Conservation (phyloP, 2,888 invertebrate genomes). For the Omphaloscelis lunosa region DNA sequence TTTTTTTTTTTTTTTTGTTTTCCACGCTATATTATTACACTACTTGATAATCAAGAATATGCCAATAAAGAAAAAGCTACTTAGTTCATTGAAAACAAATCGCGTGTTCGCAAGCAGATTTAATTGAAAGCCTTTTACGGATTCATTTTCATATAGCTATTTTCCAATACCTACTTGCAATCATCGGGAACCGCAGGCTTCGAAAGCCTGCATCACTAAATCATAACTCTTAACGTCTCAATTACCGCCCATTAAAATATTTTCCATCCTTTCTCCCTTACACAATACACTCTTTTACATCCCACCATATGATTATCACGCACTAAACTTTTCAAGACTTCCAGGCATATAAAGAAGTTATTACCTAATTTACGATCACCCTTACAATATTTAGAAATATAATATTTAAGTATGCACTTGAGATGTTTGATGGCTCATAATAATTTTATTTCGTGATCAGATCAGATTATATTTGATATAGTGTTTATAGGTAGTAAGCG, state of each 20-base stretch:
- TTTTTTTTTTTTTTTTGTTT: not conserved
- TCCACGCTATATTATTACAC: not conserved
- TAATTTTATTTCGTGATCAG: conserved; percentile 71
- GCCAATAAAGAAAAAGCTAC: not conserved
- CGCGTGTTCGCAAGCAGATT: not conserved
- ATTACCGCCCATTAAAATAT: conserved; percentile 17
- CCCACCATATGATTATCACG: conserved; percentile 44
- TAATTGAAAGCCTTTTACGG: not conserved
- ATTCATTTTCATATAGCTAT: not conserved
- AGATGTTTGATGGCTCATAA: conserved; percentile 69
- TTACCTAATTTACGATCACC: conserved; percentile 65
- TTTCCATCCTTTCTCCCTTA: conserved; percentile 9
- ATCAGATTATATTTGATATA: conserved; percentile 71
- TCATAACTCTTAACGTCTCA: conserved; percentile 14
- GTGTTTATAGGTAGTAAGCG: conserved; percentile 71
- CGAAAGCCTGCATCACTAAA: conserved; percentile 7
- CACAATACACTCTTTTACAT: conserved; percentile 41
- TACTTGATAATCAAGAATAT: not conserved
- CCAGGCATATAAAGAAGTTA: conserved; percentile 57
- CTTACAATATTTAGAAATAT: conserved; percentile 62
- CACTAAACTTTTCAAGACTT: conserved; percentile 45
- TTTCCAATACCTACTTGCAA: not conserved
- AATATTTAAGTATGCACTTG: conserved; percentile 56
- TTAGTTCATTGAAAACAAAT: not conserved
- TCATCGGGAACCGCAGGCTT: not conserved